These are phyloP conservation scores for Meloidogyne exigua DNA, from an alignment of 1,140 invertebrate species.

Conservation along the genomic window DNA sequence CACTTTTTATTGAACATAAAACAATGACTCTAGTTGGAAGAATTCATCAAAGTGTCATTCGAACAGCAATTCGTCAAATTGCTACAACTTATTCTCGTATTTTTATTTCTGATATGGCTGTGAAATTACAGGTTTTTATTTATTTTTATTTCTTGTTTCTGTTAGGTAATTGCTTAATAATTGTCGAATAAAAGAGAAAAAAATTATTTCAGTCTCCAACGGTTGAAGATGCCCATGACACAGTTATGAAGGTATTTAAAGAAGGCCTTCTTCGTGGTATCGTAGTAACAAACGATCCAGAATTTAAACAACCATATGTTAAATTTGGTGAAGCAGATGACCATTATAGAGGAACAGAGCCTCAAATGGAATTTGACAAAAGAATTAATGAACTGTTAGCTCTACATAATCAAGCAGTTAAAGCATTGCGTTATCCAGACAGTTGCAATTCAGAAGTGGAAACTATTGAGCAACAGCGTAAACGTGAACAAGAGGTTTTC, in stretches of 20 bases:
- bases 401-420: conserved; percentile 92
- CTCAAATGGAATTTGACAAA: conserved; percentile 92
- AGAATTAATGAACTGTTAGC: conserved; percentile 95
- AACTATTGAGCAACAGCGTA: conserved; percentile 50
- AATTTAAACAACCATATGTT: conserved; percentile 83
- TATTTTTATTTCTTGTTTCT: too few species aligned
- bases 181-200: too few species aligned
- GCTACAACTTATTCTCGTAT: conserved; percentile 94
- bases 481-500: conserved; percentile 45
- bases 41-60: conserved; percentile 96
- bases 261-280: conserved; percentile 98
- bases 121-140: conserved; percentile 74
- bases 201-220: conserved; percentile 73
- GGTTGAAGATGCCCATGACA: conserved; percentile 95
- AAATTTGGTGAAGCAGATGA: conserved; percentile 74
- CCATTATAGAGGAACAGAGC: conserved; percentile 87
- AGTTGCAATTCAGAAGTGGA: conserved; percentile 71
- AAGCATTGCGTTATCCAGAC: conserved; percentile 98
- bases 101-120: conserved; percentile 86
- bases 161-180: too few species aligned
- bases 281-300: conserved; percentile 70
- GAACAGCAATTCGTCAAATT: conserved; percentile 94
- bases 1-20: conserved; percentile 53
- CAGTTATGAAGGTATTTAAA: conserved; percentile 97
- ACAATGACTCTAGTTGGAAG: conserved; percentile 65